Conservation (phyloP, 2,888 invertebrate species). For the Lithophane socia region DNA sequence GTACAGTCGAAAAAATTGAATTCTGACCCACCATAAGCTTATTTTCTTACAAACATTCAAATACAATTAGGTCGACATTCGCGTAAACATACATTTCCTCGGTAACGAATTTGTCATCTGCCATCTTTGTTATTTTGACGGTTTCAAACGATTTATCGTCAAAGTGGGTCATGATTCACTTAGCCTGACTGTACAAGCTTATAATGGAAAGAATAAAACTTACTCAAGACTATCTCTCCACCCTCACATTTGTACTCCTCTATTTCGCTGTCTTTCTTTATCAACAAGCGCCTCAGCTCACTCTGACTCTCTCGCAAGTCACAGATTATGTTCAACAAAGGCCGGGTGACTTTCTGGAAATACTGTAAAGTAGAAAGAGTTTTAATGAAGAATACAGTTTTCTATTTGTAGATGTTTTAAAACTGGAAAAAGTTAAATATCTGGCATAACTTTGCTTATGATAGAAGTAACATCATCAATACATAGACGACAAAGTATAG, state of each 20-base stretch:
- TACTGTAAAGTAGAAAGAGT: slow-evolving; percentile 74
- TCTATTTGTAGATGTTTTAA: neutral
- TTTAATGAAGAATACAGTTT: neutral
- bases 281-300: slow-evolving; percentile 81
- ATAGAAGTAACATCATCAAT: too few species aligned
- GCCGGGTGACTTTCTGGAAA: slow-evolving; percentile 78
- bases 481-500: too few species aligned
- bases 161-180: too few species aligned
- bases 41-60: too few species aligned
- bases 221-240: slow-evolving; percentile 85
- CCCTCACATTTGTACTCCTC: slow-evolving; percentile 88
- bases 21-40: too few species aligned
- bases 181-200: too few species aligned
- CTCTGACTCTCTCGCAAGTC: slow-evolving; percentile 85
- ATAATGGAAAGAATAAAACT: slow-evolving; percentile 54
- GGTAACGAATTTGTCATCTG: too few species aligned
- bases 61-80: too few species aligned
- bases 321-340: slow-evolving; percentile 81
- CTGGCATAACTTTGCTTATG: neutral
- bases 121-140: too few species aligned
- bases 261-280: slow-evolving; percentile 90
- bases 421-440: neutral
- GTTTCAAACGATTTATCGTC: too few species aligned
- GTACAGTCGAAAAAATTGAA: too few species aligned
- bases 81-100: too few species aligned